phyloP scores from a whole-genome alignment of 2,888 invertebrate genomes.

The Ophioninae sp. region DNA sequence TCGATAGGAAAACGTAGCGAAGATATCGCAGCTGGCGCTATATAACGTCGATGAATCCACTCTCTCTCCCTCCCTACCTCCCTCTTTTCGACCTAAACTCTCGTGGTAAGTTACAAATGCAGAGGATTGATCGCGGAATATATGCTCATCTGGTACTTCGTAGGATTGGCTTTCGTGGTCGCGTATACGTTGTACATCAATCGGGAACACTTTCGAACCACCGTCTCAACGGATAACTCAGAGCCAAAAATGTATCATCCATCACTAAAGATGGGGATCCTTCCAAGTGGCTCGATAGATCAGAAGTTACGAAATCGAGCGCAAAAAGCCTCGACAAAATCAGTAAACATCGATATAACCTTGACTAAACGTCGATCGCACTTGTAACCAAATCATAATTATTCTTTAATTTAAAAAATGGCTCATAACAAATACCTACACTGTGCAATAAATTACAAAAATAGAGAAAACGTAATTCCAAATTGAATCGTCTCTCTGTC shows the following conservation, averaged over 20 bases:
- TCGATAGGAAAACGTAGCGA: conserved; percentile 49
- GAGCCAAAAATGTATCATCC: conserved; percentile 23
- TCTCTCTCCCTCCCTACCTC: conserved; percentile 18
- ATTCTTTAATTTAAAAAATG: too few relatives aligned
- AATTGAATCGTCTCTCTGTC: too few relatives aligned
- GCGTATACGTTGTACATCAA: conserved; percentile 52
- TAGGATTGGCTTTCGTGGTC: conserved; percentile 62
- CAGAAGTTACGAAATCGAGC: too few relatives aligned
- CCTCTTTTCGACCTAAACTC: conserved; percentile 32
- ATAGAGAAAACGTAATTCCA: too few relatives aligned
- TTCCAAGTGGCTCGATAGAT: neutral
- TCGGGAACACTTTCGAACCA: conserved; percentile 24
- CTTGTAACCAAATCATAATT: too few relatives aligned
- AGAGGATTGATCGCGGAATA: conserved; percentile 64
- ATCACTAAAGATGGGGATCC: conserved; percentile 39
- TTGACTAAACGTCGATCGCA: too few relatives aligned
- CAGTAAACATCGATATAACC: too few relatives aligned
- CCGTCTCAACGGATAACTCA: conserved; percentile 5
- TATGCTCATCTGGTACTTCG: conserved; percentile 60
- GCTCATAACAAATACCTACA: too few relatives aligned
- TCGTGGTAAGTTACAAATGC: conserved; percentile 64
- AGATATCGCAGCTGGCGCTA: conserved; percentile 43
- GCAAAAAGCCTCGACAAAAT: too few relatives aligned
- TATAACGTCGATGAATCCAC: neutral
- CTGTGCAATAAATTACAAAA: too few relatives aligned